Percentiles rank a stretch among this genome's conserved stretches.
phyloP scores from a whole-genome alignment of 2,113 vertebrate genomes.

The Chrysemys picta region DNA sequence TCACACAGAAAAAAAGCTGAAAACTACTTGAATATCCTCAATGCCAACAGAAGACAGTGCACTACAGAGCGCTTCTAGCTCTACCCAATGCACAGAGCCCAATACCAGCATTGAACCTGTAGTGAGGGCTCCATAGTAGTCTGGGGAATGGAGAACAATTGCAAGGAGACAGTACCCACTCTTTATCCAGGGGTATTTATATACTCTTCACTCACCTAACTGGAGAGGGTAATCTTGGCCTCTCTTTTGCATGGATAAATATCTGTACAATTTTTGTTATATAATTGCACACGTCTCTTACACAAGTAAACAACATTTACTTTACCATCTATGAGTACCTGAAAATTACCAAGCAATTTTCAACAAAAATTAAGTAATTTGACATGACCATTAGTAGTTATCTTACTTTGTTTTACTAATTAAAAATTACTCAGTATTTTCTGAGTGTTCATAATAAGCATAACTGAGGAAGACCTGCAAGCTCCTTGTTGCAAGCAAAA shows the following conservation, averaged over 20 bases:
- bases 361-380: background rate
- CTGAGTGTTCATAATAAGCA: background rate
- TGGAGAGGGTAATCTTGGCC: background rate
- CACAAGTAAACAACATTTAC: background rate
- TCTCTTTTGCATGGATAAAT: background rate
- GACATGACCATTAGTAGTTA: background rate
- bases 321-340: background rate
- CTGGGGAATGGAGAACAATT: background rate
- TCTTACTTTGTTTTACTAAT: background rate
- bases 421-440: background rate
- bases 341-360: background rate
- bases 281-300: background rate
- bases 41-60: background rate
- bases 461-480: background rate
- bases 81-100: background rate
- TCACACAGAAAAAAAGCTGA: background rate
- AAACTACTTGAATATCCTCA: background rate
- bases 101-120: background rate
- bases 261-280: background rate
- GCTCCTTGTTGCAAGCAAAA: background rate
- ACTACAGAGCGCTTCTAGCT: background rate
- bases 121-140: background rate
- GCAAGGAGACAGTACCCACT: background rate
- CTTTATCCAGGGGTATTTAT: background rate
- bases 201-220: background rate